phyloP scores from a whole-genome alignment of 2,888 invertebrate genomes.

The Folsomia manolachei region DNA sequence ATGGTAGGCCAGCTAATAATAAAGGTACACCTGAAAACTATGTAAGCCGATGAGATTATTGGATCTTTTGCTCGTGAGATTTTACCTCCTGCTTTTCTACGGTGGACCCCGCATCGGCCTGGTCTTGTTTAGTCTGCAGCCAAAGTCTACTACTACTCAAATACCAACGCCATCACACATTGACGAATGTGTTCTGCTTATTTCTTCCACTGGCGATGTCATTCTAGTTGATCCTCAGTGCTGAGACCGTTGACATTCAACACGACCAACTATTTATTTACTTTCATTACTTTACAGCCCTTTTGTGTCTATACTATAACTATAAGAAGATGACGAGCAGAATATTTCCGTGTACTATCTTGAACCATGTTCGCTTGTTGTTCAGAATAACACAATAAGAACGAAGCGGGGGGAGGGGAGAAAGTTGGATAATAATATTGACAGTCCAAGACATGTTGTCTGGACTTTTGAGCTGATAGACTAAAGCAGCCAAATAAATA shows the following conservation, averaged over 20 bases:
- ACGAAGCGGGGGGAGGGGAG: background rate
- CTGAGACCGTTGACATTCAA: no score
- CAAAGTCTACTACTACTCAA: no score
- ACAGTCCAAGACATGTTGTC: no score
- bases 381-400: background rate
- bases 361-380: background rate
- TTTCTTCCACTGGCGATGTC: background rate
- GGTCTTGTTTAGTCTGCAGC: background rate
- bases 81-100: background rate
- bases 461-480: background rate
- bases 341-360: background rate
- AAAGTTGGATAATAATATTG: background rate
- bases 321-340: background rate
- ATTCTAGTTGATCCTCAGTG: no score
- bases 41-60: slow-evolving; percentile 3
- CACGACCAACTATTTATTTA: background rate
- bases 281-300: slow-evolving; percentile 3
- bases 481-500: background rate
- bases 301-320: background rate
- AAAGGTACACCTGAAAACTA: slow-evolving; percentile 1
- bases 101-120: no score
- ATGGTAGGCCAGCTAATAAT: background rate
- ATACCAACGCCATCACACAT: background rate
- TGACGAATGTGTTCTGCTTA: background rate
- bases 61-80: slow-evolving; percentile 3